These are phyloP conservation scores for Lepus europaeus DNA, from an alignment of 2,113 vertebrate species.

Conservation along the genomic window DNA sequence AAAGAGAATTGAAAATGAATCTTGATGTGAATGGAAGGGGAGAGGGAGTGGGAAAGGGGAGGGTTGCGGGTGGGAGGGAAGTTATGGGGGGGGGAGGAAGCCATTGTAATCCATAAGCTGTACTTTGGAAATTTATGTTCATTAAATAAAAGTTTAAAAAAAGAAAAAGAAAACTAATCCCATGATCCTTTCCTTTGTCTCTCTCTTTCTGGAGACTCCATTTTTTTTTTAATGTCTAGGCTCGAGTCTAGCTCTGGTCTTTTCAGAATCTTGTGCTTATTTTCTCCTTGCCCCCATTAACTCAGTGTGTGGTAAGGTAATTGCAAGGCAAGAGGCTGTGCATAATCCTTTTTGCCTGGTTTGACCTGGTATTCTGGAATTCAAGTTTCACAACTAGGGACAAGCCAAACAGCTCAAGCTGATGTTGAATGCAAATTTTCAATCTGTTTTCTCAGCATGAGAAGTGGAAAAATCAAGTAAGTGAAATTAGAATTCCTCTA, in stretches of 20 bases:
- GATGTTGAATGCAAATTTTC: conserved; percentile 10
- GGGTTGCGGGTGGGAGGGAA: too few relatives aligned
- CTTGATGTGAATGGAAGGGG: too few relatives aligned
- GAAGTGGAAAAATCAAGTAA: conserved; percentile 52
- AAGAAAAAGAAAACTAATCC: too few relatives aligned
- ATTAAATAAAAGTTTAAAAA: too few relatives aligned
- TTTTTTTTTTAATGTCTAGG: background rate
- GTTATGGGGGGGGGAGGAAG: too few relatives aligned
- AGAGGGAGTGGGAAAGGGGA: too few relatives aligned
- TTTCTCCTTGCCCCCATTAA: background rate
- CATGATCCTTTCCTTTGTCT: background rate
- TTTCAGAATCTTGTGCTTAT: background rate
- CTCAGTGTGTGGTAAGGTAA: background rate
- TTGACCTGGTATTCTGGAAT: conserved; percentile 18
- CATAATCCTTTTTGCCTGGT: conserved; percentile 16
- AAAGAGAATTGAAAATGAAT: too few relatives aligned
- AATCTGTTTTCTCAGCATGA: conserved; percentile 31
- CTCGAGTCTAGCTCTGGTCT: background rate
- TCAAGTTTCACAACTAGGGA: conserved; percentile 16
- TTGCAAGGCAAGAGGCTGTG: background rate
- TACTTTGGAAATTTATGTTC: too few relatives aligned
- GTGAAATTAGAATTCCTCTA: conserved; percentile 19
- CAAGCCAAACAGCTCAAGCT: conserved; percentile 46
- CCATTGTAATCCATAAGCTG: too few relatives aligned
- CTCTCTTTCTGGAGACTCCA: background rate